A percentile compares a stretch with the other conserved stretches of the same genome.
Conservation (phyloP, 2,888 invertebrate species). For the Aspidapion aeneum region DNA sequence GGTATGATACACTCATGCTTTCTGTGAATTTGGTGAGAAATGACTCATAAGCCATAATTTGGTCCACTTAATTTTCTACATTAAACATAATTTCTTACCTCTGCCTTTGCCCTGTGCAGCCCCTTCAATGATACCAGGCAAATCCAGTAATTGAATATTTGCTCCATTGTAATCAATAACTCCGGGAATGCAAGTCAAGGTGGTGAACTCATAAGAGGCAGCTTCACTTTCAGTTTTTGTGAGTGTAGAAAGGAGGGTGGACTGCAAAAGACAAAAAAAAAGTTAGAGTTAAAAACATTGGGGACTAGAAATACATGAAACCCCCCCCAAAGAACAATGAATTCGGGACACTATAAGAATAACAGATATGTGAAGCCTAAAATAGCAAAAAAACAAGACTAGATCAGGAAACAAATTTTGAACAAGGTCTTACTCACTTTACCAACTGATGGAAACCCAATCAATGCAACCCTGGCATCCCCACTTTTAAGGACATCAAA, state of each 20-base stretch:
- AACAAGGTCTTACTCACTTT: constrained; percentile 58
- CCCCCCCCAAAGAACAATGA: background rate
- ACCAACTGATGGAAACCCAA: constrained; percentile 98
- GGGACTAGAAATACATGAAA: background rate
- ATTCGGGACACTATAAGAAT: background rate
- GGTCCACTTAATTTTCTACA: no score
- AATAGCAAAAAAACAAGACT: background rate
- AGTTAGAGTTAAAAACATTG: background rate
- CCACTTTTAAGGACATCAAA: constrained; percentile 99
- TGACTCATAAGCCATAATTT: no score
- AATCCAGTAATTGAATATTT: constrained; percentile 95
- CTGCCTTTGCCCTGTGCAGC: constrained; percentile 73
- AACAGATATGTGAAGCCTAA: background rate
- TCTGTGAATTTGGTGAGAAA: no score
- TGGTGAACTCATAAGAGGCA: constrained; percentile 98
- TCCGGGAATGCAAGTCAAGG: constrained; percentile 97
- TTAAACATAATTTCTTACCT: no score
- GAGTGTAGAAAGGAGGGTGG: constrained; percentile 90
- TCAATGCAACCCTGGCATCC: constrained; percentile 95
- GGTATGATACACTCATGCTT: no score
- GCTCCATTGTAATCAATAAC: constrained; percentile 99
- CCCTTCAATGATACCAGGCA: constrained; percentile 99
- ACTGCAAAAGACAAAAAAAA: constrained; percentile 58
- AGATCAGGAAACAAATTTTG: background rate
- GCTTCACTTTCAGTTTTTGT: constrained; percentile 97